Evolutionary conservation across 1,140 invertebrate species (phyloP).

Genomic region (Antheraea mylitta): DNA sequence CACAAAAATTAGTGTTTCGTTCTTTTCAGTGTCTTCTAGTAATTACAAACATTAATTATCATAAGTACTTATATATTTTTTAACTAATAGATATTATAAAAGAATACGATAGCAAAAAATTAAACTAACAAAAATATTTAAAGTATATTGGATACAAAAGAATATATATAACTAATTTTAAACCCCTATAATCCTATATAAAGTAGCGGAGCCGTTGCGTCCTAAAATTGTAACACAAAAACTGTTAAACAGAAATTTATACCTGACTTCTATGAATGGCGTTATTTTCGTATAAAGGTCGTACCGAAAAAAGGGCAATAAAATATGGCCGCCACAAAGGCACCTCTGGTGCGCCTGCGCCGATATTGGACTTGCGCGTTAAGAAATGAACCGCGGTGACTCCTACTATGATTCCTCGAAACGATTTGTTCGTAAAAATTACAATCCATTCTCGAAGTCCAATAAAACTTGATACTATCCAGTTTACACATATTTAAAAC

Average conservation of each 20-base stretch:
- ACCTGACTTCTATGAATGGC: slow-evolving; percentile 74
- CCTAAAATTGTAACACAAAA: slow-evolving; percentile 60
- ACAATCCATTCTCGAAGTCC: no score
- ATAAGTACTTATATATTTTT: no score
- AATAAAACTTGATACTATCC: no score
- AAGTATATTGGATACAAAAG: not conserved
- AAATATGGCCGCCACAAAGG: slow-evolving; percentile 73
- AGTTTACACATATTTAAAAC: no score
- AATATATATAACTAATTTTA: slow-evolving; percentile 1
- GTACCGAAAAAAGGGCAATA: slow-evolving; percentile 62
- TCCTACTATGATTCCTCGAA: slow-evolving; percentile 37
- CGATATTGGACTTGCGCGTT: slow-evolving; percentile 64
- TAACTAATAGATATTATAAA: no score
- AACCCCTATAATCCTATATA: slow-evolving; percentile 28
- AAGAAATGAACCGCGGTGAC: slow-evolving; percentile 32
- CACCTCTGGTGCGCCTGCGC: slow-evolving; percentile 66
- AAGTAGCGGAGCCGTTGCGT: slow-evolving; percentile 39
- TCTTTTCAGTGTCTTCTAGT: no score
- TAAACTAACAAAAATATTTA: not conserved
- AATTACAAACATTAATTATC: no score
- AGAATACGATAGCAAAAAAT: not conserved
- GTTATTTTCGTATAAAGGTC: slow-evolving; percentile 66
- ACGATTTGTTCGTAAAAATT: not conserved
- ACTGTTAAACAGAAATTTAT: slow-evolving; percentile 63
- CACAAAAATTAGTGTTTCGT: no score